Base-by-base conservation (phyloP, 2,888 invertebrate species). In the Willowsia nigromaculata region DNA sequence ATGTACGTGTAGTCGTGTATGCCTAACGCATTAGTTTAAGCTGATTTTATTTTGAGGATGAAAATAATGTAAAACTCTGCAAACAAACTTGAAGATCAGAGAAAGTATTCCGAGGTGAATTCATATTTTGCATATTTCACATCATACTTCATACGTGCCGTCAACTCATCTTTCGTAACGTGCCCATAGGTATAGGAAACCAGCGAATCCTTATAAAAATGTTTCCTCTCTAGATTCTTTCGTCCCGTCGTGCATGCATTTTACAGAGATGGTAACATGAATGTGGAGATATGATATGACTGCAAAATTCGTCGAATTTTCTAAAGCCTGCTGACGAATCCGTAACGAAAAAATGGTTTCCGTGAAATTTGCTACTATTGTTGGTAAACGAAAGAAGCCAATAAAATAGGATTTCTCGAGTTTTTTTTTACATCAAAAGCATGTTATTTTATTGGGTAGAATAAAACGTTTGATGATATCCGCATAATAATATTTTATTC, bases 11-110 rank as follows among this genome's bases (percentile, higher is more conserved):
- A 11, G 6, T 13, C 13, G 27, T 18, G 68, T 68, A 40, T 68
- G 18, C 18, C n/a, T 68, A 18, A 6, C 68, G 68, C n/a, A 68
- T 68, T 68, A 68, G 13, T 78, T 50, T 78, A 78, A 78, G 78
- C 53, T 78, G 78, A 78, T 78, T 53, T 78, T 53, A 27, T 74
- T 53, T 50, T n/a, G 13, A 2, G 78, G 37, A 50, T 74, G 53
- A 53, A 78, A 78, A 53, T 53, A 30, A 43, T 78, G 53, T 53
- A 53, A 78, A 78, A 78, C 33, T 43, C 27, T 53, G 53, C 53
- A 50, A 53, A 78, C 50, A 78, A 78, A 78, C 53, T 78, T 53
- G n/a, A 78, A 27, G 53, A 78, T 47, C 50, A 74, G 50, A 68
- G 68, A 68, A 65, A 68, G 40, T 68, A 68, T 68, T 68, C 27